Evolutionary conservation across 2,888 invertebrate species (phyloP).

Genomic region (Flexamia atlantica): DNA sequence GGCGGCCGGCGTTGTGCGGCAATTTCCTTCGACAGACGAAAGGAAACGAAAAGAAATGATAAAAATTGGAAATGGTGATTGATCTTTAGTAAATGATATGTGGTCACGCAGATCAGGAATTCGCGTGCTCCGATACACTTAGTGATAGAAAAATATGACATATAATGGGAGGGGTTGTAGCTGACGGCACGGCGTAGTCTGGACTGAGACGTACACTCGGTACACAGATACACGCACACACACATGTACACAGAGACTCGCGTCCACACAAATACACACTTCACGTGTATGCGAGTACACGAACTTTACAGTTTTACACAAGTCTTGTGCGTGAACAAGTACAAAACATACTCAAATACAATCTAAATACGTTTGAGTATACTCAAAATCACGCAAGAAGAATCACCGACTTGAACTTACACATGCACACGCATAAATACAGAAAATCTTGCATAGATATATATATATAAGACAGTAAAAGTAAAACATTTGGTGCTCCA

Average conservation of each 20-base stretch:
- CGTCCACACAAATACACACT: background rate
- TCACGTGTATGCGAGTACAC: too few relatives aligned
- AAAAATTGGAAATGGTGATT: conserved; percentile 62
- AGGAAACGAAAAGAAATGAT: conserved; percentile 56
- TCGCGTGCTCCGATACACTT: conserved; percentile 63
- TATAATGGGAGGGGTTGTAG: conserved; percentile 44
- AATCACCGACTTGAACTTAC: too few relatives aligned
- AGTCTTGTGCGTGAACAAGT: too few relatives aligned
- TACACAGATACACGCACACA: background rate
- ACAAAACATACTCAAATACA: too few relatives aligned
- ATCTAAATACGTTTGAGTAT: too few relatives aligned
- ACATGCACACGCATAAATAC: too few relatives aligned
- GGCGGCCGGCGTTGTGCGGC: background rate
- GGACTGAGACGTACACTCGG: background rate
- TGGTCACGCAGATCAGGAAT: conserved; percentile 65
- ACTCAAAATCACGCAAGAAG: too few relatives aligned
- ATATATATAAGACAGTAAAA: too few relatives aligned
- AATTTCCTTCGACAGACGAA: conserved; percentile 36
- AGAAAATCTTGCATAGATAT: too few relatives aligned
- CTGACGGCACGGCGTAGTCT: conserved; percentile 26
- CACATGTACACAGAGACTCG: conserved; percentile 6
- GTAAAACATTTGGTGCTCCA: too few relatives aligned
- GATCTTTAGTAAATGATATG: conserved; percentile 64
- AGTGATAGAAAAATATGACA: conserved; percentile 61
- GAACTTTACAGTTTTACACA: too few relatives aligned